Evolutionary conservation across 2,888 invertebrate genomes (phyloP), one percentile per base, ranked within the genome.

Genomic region (Drosophila paramelanica): DNA sequence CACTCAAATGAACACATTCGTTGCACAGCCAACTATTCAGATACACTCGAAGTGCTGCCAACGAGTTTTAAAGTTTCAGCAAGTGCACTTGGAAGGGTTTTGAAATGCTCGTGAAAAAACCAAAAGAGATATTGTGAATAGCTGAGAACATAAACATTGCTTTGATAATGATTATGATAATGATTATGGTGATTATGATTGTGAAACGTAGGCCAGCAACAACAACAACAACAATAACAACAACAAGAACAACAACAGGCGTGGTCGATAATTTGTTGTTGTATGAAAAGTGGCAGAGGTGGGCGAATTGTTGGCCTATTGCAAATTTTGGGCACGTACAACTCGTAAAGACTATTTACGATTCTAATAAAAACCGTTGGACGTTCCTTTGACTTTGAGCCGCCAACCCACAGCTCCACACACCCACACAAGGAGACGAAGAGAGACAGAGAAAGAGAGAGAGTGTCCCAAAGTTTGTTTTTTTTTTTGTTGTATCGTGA

Each of bases 281-380:
- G 68, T 45, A 33, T 56, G 70, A 64, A 46, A 66, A 5, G 45
- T 20, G 11, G 14, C 11, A 11, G 55, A 51, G 50, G 46, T 27
- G 17, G 33, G 60, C 60, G 36, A 61, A 77, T 81, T 72, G 71
- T 88, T 81, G 77, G 89, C 85, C 88, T 89, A 89, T 86, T 86
- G 86, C 75, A 75, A 88, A 86, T 88, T 86, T 86, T 86, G 81
- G 73, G 79, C 86, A 86, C 86, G 86, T 86, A 82, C 86, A 79
- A 75, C 83, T 81, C 88, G 81, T 86, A 88, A 86, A 86, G 86
- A 83, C 86, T 88, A 85, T 86, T 86, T 86, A 86, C 79, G 88
- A 84, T 83, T 83, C 77, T 88, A 85, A 86, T 88, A 85, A 88
- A 86, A 86, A 85, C 61, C 83, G 77, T 77, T 74, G 79, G 75